These are phyloP conservation scores for Sturnira hondurensis DNA, from an alignment of 2,113 vertebrate species.

Conservation along the genomic window DNA sequence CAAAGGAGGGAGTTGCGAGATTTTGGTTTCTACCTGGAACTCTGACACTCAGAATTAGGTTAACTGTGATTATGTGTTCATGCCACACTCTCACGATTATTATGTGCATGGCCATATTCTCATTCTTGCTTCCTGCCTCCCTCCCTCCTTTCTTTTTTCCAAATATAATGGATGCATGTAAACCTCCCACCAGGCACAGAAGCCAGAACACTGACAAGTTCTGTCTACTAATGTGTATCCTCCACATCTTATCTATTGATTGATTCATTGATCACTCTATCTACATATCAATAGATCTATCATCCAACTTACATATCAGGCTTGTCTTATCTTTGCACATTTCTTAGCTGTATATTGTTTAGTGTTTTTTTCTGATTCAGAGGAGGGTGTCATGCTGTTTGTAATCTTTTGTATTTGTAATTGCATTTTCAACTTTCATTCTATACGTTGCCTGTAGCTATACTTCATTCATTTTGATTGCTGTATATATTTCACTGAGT, in stretches of 20 bases:
- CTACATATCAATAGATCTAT: background rate
- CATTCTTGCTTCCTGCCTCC: background rate
- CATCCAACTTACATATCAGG: background rate
- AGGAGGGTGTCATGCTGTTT: background rate
- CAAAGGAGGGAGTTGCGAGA: background rate
- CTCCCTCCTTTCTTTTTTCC: background rate
- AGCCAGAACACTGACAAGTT: background rate
- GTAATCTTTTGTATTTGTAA: conserved; percentile 2
- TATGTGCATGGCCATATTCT: too few species aligned
- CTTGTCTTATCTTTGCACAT: background rate
- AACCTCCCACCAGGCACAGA: background rate
- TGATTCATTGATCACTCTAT: background rate
- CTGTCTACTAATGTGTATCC: background rate
- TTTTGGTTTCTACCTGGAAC: background rate
- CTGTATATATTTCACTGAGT: background rate
- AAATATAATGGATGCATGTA: background rate
- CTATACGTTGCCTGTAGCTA: background rate
- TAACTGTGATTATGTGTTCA: background rate
- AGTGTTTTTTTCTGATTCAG: background rate
- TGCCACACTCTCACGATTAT: background rate
- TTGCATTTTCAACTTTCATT: background rate
- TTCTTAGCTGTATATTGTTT: background rate
- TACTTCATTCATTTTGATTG: background rate
- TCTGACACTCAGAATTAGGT: background rate
- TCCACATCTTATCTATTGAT: background rate